Base-by-base conservation (phyloP, 2,113 vertebrate species). In the Pangasianodon hypophthalmus region DNA sequence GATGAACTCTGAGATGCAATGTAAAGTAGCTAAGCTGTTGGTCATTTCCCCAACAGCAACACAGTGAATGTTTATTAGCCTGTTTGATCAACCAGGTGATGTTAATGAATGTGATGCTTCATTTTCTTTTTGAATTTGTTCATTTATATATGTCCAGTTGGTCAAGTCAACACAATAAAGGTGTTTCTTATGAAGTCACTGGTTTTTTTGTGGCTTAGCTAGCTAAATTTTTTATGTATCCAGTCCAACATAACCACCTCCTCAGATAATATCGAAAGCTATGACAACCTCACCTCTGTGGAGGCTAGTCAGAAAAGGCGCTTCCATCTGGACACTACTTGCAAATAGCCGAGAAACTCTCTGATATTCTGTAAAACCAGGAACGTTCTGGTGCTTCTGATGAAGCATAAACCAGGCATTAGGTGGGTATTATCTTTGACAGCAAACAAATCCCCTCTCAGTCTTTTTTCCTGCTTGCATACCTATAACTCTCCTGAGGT, bases 401-500 rank as follows among this genome's bases (percentile, higher is more conserved):
- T 41, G 19, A 83, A 58, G 29, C 32, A 56, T n/a, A 32, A n/a
- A 54, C 29, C 50, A 19, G 29, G 14, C 29, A 26, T 50, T 52
- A 80, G 1, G 2, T 79, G 11, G 48, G 1, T 8, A 21, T 64
- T 1, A 50, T 54, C 14, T 41, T 41, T 41, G 37, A 9, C 69
- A 44, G 16, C 11, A 16, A 44, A 29, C 85, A 71, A 86, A 37
- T 86, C 9, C 16, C 56, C 6, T 75, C 18, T 62, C 87, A 52
- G 32, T 56, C 44, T 26, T 81, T 81, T 58, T 24, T 24, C 10
- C 67, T 29, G 10, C 29, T 60, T 86, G 73, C 69, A 86, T 87
- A 81, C 64, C 71, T 64, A 29, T 16, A 2, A 2, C 77, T 41
- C 80, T 90, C 91, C 87, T 92, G 87, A 87, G 89, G 41, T 79